Conservation (phyloP, 2,888 invertebrate species). For the Cremastobaeus sp. region DNA sequence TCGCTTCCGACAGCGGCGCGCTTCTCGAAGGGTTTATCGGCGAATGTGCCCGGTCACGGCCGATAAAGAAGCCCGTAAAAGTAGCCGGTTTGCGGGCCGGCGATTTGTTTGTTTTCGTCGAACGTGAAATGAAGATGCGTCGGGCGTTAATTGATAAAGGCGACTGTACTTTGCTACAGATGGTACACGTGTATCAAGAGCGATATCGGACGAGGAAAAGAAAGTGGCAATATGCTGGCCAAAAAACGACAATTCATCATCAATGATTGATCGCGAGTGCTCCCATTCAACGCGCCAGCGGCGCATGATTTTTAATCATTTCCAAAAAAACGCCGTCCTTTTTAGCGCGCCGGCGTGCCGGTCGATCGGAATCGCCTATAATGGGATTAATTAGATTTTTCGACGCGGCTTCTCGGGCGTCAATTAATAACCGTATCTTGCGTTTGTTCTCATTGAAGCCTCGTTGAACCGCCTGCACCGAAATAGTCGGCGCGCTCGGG, state of each 20-base stretch:
- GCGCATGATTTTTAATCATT: constrained; percentile 1
- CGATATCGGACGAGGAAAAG: constrained; percentile 36
- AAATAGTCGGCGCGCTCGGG: too few species aligned
- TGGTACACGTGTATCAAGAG: constrained; percentile 38
- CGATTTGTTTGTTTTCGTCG: constrained; percentile 30
- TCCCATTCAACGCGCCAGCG: background rate
- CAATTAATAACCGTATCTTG: too few species aligned
- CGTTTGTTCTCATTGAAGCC: too few species aligned
- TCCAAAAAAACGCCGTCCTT: too few species aligned
- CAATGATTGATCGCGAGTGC: constrained; percentile 22
- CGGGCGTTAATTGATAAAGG: constrained; percentile 33
- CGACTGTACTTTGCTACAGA: constrained; percentile 41
- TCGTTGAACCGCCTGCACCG: too few species aligned
- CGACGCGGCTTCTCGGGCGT: too few species aligned
- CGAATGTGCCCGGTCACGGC: background rate
- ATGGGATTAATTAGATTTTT: too few species aligned
- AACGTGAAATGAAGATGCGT: background rate
- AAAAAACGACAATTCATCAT: constrained; percentile 33
- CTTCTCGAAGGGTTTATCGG: constrained; percentile 25
- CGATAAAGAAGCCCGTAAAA: constrained; percentile 10
- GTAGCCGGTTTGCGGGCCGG: too few species aligned
- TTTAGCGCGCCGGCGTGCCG: too few species aligned
- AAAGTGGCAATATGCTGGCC: constrained; percentile 36
- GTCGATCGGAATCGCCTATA: too few species aligned
- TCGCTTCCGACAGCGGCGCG: too few species aligned